These are phyloP conservation scores for Xanthorhoe spadicearia DNA, from an alignment of 2,888 invertebrate genomes.

Conservation along the genomic window DNA sequence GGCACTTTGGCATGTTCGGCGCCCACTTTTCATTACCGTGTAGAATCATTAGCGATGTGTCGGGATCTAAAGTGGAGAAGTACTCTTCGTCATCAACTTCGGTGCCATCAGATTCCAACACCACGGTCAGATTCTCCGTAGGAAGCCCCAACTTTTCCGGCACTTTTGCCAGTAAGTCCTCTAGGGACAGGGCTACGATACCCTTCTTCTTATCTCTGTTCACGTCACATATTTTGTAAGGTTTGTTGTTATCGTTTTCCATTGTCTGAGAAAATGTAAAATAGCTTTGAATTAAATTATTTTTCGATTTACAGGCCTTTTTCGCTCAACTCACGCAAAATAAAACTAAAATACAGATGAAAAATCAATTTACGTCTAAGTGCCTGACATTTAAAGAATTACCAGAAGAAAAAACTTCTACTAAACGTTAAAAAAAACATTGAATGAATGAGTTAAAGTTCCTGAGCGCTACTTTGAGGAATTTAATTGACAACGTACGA, in stretches of 20 bases:
- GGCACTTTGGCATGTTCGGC: slow-evolving; percentile 86
- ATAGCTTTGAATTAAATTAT: slow-evolving; percentile 23
- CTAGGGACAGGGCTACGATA: slow-evolving; percentile 90
- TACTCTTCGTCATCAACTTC: slow-evolving; percentile 98
- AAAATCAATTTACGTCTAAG: slow-evolving; percentile 17
- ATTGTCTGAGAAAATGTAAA: slow-evolving; percentile 58
- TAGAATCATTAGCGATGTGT: slow-evolving; percentile 93
- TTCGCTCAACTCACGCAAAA: slow-evolving; percentile 6
- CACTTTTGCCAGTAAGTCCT: slow-evolving; percentile 91
- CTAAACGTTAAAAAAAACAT: neutral
- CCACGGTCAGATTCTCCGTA: slow-evolving; percentile 89
- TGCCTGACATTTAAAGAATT: slow-evolving; percentile 42
- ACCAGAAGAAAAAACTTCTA: slow-evolving; percentile 43
- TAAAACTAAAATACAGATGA: slow-evolving; percentile 30
- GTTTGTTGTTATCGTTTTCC: slow-evolving; percentile 86
- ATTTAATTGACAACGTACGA: neutral
- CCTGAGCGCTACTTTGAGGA: neutral
- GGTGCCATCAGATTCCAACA: slow-evolving; percentile 96
- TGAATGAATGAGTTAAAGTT: neutral
- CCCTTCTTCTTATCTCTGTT: slow-evolving; percentile 92
- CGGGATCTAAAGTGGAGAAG: slow-evolving; percentile 94
- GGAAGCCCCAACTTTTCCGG: slow-evolving; percentile 89
- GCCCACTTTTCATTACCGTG: slow-evolving; percentile 91
- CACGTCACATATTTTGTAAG: slow-evolving; percentile 92
- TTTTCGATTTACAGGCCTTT: slow-evolving; percentile 6